phyloP scores from a whole-genome alignment of 2,113 vertebrate species.

The Hemiprocne comata region DNA sequence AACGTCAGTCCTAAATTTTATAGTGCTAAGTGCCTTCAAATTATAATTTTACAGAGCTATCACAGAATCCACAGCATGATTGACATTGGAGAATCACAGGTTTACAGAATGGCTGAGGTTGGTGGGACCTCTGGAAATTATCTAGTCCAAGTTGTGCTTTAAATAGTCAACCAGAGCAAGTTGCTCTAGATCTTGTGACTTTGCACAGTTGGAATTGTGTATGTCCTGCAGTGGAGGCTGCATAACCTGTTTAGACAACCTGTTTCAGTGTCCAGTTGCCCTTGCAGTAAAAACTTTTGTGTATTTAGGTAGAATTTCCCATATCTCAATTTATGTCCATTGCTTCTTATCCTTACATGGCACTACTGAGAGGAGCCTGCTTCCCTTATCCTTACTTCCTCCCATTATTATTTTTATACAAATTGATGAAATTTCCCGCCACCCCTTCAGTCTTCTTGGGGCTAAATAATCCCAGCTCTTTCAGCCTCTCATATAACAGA shows the following conservation, averaged over 20 bases:
- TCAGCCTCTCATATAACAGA: not conserved
- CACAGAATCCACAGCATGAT: not conserved
- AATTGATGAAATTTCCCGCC: not conserved
- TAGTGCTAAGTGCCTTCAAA: not conserved
- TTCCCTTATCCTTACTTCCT: not conserved
- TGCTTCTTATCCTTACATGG: not conserved
- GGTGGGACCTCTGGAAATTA: not conserved
- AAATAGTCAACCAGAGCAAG: not conserved
- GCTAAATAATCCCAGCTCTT: not conserved
- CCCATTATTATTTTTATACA: rapidly evolving
- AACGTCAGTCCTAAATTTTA: not conserved
- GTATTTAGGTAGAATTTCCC: not conserved
- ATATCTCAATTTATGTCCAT: not conserved
- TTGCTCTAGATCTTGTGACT: not conserved
- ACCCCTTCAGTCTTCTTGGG: not conserved
- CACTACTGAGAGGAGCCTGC: not conserved
- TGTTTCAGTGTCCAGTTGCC: not conserved
- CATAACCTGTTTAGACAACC: not conserved
- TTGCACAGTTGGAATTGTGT: not conserved
- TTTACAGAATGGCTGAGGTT: not conserved
- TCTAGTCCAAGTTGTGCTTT: not conserved
- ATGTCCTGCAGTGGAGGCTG: not conserved
- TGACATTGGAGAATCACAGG: not conserved
- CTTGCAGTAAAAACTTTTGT: not conserved
- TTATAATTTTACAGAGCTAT: not conserved